Evolutionary conservation across 2,888 invertebrate species (phyloP).

Genomic region (Drosophila monieri): DNA sequence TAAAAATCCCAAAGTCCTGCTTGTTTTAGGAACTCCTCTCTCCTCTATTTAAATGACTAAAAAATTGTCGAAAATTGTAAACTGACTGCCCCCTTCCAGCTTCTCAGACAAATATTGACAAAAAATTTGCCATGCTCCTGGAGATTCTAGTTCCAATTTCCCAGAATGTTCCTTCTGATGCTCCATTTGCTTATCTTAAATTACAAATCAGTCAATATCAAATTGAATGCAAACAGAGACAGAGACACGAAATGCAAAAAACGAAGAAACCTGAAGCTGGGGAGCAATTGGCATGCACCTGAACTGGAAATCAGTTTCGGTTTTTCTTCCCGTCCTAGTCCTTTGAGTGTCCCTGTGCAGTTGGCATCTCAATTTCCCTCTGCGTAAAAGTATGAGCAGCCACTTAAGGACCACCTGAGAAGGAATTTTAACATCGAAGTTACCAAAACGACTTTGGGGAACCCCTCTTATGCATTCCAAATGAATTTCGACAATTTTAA

Average conservation of each 20-base stretch:
- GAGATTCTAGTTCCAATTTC: constrained; percentile 15
- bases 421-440: neutral
- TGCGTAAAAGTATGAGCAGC: constrained; percentile 22
- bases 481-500: constrained; percentile 29
- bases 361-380: constrained; percentile 26
- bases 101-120: constrained; percentile 71
- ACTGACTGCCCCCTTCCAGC: constrained; percentile 17
- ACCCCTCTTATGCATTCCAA: constrained; percentile 34
- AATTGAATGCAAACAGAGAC: constrained; percentile 71
- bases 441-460: neutral
- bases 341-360: constrained; percentile 16
- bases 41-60: constrained; percentile 2
- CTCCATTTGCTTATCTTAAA: constrained; percentile 78
- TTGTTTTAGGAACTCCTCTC: neutral
- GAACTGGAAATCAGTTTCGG: constrained; percentile 37
- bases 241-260: constrained; percentile 2
- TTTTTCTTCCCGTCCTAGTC: constrained; percentile 6
- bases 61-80: constrained; percentile 32
- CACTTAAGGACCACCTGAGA: constrained; percentile 12
- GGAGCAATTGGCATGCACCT: constrained; percentile 40
- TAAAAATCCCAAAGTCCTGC: neutral
- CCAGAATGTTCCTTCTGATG: constrained; percentile 30
- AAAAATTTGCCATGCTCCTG: constrained; percentile 59
- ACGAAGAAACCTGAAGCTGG: constrained; percentile 20
- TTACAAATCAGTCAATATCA: constrained; percentile 78